These are phyloP conservation scores for Bombylius major DNA, from an alignment of 2,888 invertebrate genomes.

Conservation along the genomic window DNA sequence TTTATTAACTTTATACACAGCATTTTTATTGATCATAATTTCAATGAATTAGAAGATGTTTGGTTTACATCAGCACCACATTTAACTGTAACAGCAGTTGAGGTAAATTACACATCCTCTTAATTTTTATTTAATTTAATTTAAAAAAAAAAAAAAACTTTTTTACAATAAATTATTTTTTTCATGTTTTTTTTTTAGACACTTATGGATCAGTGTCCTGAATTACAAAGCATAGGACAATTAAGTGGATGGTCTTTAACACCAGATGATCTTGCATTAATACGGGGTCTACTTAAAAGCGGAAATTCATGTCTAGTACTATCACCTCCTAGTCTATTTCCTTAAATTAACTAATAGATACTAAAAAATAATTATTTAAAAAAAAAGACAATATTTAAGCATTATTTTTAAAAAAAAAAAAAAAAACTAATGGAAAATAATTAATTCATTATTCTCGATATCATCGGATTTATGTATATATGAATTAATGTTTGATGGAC, in stretches of 20 bases:
- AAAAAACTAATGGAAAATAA: no score
- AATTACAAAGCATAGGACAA: constrained; percentile 50
- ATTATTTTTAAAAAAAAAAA: no score
- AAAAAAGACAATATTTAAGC: neutral
- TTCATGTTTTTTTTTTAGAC: constrained; percentile 24
- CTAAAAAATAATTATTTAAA: neutral
- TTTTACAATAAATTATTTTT: neutral
- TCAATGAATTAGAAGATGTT: constrained; percentile 49
- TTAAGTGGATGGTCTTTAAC: constrained; percentile 54
- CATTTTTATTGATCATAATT: constrained; percentile 50
- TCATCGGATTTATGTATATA: no score
- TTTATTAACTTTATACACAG: constrained; percentile 31
- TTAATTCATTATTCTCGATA: no score
- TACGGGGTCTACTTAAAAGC: constrained; percentile 50
- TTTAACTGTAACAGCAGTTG: constrained; percentile 48
- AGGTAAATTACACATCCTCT: constrained; percentile 24
- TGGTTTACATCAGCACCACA: constrained; percentile 58
- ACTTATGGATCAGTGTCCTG: constrained; percentile 54
- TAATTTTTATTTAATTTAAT: neutral
- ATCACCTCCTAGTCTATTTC: constrained; percentile 45
- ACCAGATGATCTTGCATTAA: constrained; percentile 52
- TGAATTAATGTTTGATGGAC: no score
- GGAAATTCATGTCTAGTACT: constrained; percentile 53
- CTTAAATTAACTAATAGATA: constrained; percentile 17
- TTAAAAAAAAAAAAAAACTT: no score